These are phyloP conservation scores for Catotricha subobsoleta DNA, from an alignment of 2,888 invertebrate genomes.

Conservation along the genomic window DNA sequence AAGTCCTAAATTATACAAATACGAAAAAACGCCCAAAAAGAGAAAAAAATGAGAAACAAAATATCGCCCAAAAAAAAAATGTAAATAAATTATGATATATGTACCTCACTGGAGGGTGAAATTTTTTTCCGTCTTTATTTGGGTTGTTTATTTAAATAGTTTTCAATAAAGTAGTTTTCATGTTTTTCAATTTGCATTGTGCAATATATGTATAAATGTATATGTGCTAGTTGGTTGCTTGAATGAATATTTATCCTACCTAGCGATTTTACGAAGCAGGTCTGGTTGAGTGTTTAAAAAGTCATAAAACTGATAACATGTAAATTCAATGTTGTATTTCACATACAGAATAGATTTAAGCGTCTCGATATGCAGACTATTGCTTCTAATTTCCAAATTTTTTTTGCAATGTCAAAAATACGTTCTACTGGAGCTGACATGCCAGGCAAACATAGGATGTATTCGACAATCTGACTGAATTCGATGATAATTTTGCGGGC, in stretches of 20 bases:
- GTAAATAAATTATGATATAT: too few relatives aligned
- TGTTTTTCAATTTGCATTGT: too few relatives aligned
- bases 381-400: not conserved
- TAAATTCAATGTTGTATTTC: not conserved
- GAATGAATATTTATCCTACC: not conserved
- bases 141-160: too few relatives aligned
- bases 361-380: not conserved
- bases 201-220: too few relatives aligned
- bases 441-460: not conserved
- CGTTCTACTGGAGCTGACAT: not conserved
- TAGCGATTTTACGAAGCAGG: not conserved
- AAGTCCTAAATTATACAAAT: too few relatives aligned
- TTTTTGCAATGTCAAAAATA: not conserved
- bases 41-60: too few relatives aligned
- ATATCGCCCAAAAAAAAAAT: too few relatives aligned
- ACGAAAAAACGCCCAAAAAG: too few relatives aligned
- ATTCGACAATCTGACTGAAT: not conserved
- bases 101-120: too few relatives aligned
- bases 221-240: not conserved
- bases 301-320: not conserved
- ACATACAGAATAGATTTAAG: not conserved
- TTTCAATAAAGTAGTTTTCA: too few relatives aligned
- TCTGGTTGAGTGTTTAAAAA: not conserved
- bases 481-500: too few relatives aligned
- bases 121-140: too few relatives aligned